Evolutionary conservation across 2,113 vertebrate genomes (phyloP), one percentile per base, ranked within the genome.

Genomic region (Corythornis vintsioides): DNA sequence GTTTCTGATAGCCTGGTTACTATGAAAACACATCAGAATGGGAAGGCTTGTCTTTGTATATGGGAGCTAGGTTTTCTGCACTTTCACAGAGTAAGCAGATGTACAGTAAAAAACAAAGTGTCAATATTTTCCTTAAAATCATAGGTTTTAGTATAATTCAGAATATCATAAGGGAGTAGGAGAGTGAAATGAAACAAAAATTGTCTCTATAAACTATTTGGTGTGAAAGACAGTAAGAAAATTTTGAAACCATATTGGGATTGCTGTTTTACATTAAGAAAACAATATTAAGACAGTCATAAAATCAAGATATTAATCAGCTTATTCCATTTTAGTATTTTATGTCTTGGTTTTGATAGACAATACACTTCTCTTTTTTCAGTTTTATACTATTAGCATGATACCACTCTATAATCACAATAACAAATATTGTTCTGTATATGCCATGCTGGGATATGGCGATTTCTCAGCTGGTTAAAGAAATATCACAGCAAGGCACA

Each of bases 381-480:
- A 21, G 11, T 67, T 86, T 94, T 78, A 25, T 61, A 31, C 56
- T 80, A 31, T 65, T 94, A 94, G 33, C 13, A 1, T 78, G 73
- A 74, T 60, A 65, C 15, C 45, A 73, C 9, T 88, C 43, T 42
- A 88, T 89, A 91, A 94, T 76, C 55, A 91, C 50, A 88, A 74
- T 28, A 75, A 72, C 38, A 80, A 91, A 88, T 86, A 79, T 16
- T 74, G 67, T 69, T 87, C 71, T 80, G 63, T 31, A 24, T 61
- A 18, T 69, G 10, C 38, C 91, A 80, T 1, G 47, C 87, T 95
- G 87, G 20, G 87, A 92, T 80, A 66, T 72, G 64, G 43, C 60
- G 55, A 73, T 92, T 93, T 94, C 70, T 94, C 80, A 77, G 76
- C 33, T 90, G 67, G 78, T 29, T 87, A 60, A 82, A 87, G 64